Base-by-base conservation (phyloP, 2,888 invertebrate species). In the Lapara coniferarum region DNA sequence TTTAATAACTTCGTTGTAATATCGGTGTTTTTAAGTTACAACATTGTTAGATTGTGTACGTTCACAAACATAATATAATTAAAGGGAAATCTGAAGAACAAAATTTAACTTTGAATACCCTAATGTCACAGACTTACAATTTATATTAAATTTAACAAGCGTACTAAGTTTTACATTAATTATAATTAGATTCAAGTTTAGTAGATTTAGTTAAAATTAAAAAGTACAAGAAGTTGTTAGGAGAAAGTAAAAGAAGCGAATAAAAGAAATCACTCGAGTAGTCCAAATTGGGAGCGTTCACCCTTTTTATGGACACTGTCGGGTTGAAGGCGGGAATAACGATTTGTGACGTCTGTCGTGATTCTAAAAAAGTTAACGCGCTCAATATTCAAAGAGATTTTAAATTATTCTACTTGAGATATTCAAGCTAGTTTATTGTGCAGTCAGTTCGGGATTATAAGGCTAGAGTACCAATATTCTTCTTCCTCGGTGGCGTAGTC, bases 231-330 rank as follows among this genome's bases (percentile, higher is more conserved):
- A 10, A 59, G 2, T 59, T 69, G 58, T 68, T 59, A 69, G 37
- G 59, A 69, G 59, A 59, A 63, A 63, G 73, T 71, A 69, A 63
- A 72, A 69, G 66, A 67, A 73, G 77, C 70, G 74, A 74, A 76
- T 76, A 78, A 67, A 79, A 80, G 78, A 77, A 79, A 77, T 80
- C 71, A 79, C 72, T 72, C 71, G 74, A 80, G 72, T 58, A 73
- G 72, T 56, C 69, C 74, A 76, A 80, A 80, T 80, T 79, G 79
- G 78, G 75, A 67, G 66, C 77, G 73, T 76, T 80, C 69, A 77
- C 79, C 80, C 71, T 75, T 78, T 79, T 80, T 80, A 80, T 74
- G 71, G 72, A 52, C 71, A 66, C 76, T 75, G 75, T 78, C 71
- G 73, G 69, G 74, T 68, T 70, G 66, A 66, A 68, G 72, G 69